These are phyloP conservation scores for Tetranychus truncatus DNA, from an alignment of 2,888 invertebrate genomes.

Conservation along the genomic window DNA sequence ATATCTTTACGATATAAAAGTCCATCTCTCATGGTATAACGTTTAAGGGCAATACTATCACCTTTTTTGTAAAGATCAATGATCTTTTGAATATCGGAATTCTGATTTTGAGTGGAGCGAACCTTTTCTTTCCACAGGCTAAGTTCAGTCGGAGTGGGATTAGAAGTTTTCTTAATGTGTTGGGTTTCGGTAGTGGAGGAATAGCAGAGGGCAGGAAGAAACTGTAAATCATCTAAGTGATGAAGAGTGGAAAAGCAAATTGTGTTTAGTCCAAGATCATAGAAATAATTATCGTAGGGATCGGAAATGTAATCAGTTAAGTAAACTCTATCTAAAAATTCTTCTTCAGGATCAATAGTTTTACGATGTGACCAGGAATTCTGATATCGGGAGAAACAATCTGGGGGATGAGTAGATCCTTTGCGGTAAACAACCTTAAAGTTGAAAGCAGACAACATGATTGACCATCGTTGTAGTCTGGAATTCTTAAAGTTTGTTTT, in stretches of 20 bases:
- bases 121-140: background rate
- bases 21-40: background rate
- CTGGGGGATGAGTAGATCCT: background rate
- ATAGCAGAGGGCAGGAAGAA: no score
- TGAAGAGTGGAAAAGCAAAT: no score
- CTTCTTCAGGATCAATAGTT: background rate
- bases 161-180: background rate
- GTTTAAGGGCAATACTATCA: background rate
- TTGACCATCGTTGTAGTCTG: background rate
- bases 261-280: no score
- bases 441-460: background rate
- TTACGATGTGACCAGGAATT: background rate
- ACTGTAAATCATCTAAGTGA: no score
- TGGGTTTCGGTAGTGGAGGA: no score
- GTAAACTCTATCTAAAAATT: no score
- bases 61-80: rapidly evolving
- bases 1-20: background rate
- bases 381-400: background rate
- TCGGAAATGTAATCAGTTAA: no score
- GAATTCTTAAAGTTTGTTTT: background rate
- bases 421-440: background rate
- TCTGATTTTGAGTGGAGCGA: background rate
- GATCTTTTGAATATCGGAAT: background rate
- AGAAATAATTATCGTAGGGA: no score
- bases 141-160: background rate